phyloP scores from a whole-genome alignment of 2,888 invertebrate genomes.

The Macrosiphum euphorbiae region DNA sequence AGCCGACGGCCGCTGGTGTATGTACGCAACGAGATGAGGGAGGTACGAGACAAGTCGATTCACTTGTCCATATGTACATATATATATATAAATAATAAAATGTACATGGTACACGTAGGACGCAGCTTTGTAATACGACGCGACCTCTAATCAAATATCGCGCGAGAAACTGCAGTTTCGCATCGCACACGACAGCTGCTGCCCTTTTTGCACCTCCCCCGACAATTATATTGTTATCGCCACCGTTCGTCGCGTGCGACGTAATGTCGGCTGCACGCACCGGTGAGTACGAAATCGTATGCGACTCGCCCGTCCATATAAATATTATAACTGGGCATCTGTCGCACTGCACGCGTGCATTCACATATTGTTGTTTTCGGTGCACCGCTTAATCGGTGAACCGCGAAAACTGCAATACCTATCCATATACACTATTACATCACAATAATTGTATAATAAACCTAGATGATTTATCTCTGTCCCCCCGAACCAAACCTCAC shows the following conservation, averaged over 20 bases:
- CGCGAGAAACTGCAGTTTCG: neutral
- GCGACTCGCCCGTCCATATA: neutral
- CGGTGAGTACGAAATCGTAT: neutral
- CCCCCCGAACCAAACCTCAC: neutral
- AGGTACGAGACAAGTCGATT: conserved; percentile 42
- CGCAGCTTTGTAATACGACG: conserved; percentile 6
- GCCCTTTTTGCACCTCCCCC: neutral
- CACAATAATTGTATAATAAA: neutral
- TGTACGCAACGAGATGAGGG: neutral
- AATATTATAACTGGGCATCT: neutral
- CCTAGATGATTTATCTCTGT: neutral
- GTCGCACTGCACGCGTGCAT: neutral
- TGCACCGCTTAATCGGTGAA: neutral
- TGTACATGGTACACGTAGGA: neutral
- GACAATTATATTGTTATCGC: neutral
- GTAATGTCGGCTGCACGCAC: neutral
- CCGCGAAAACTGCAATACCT: neutral
- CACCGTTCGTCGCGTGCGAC: neutral
- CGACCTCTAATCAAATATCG: conserved; percentile 45
- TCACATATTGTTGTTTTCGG: neutral
- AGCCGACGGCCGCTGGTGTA: neutral
- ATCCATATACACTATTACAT: neutral
- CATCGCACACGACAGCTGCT: neutral
- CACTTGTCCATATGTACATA: conserved; percentile 34
- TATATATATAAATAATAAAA: neutral